Percentiles rank a stretch among this genome's conserved stretches.
phyloP scores from a whole-genome alignment of 2,797 vertebrate genomes.

The Xiphophorus birchmanni region DNA sequence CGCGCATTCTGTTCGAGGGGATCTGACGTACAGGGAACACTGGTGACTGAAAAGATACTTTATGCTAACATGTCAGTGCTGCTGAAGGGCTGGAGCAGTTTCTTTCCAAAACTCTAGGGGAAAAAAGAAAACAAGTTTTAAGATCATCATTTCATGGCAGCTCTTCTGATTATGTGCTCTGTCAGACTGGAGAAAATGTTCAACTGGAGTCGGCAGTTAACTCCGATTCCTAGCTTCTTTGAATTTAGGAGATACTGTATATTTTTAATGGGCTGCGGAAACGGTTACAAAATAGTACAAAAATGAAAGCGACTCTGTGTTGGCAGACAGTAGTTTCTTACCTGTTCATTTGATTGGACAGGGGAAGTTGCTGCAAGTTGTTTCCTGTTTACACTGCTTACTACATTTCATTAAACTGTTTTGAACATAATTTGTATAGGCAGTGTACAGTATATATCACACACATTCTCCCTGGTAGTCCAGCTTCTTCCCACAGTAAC shows the following conservation, averaged over 20 bases:
- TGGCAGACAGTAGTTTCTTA: background rate
- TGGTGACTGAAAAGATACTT: background rate
- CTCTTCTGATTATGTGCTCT: background rate
- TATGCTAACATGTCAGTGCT: background rate
- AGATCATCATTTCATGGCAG: background rate
- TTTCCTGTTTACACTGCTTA: too few species aligned
- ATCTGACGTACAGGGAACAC: background rate
- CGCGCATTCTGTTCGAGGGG: background rate
- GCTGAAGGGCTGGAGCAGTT: background rate
- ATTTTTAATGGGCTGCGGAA: background rate
- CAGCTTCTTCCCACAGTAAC: too few species aligned
- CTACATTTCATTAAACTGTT: too few species aligned
- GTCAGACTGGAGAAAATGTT: background rate
- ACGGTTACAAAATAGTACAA: background rate
- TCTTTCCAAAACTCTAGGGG: background rate
- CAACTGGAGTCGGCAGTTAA: background rate
- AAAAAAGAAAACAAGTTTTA: background rate
- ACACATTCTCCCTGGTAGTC: too few species aligned
- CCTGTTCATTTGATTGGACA: background rate
- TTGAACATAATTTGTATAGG: too few species aligned
- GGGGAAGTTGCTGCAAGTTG: too few species aligned
- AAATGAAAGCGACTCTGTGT: background rate
- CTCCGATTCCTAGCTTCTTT: background rate
- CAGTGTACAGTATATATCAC: too few species aligned
- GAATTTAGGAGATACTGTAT: background rate